Percentiles rank a stretch among this genome's conserved stretches.
Evolutionary conservation across 1,140 invertebrate species (phyloP).

Genomic region (Dendroctonus ponderosae): DNA sequence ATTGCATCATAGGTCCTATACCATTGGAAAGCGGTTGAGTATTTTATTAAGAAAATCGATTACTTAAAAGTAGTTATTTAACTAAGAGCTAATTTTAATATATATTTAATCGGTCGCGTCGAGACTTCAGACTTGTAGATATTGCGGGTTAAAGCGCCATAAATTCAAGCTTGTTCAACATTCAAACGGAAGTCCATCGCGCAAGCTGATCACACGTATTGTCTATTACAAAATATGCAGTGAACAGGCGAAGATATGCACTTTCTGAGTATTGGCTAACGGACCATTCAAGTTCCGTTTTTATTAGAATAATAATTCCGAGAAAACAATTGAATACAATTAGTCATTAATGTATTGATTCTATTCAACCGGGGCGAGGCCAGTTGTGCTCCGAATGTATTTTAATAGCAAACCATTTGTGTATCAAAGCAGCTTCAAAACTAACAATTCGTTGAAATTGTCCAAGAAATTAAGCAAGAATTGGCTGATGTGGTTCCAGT

Average conservation of each 20-base stretch:
- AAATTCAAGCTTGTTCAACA: conserved; percentile 11
- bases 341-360: too few species aligned
- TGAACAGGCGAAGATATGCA: too few species aligned
- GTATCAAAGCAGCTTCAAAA: too few species aligned
- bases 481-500: conserved; percentile 15
- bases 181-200: conserved; percentile 26
- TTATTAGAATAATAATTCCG: too few species aligned
- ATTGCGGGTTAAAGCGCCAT: conserved; percentile 1
- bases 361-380: too few species aligned
- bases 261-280: too few species aligned
- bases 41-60: not conserved
- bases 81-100: conserved; percentile 8
- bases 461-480: conserved; percentile 10
- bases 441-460: too few species aligned
- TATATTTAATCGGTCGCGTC: conserved; percentile 27
- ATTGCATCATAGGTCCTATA: conserved; percentile 15
- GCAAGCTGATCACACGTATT: conserved; percentile 32
- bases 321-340: too few species aligned
- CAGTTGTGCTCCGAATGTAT: too few species aligned
- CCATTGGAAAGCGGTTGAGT: conserved; percentile 12
- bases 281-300: too few species aligned
- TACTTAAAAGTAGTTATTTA: not conserved
- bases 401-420: too few species aligned
- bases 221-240: conserved; percentile 2
- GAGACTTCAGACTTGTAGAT: conserved; percentile 27